phyloP scores from a whole-genome alignment of 2,797 vertebrate species.

The Rhinogobio ventralis region DNA sequence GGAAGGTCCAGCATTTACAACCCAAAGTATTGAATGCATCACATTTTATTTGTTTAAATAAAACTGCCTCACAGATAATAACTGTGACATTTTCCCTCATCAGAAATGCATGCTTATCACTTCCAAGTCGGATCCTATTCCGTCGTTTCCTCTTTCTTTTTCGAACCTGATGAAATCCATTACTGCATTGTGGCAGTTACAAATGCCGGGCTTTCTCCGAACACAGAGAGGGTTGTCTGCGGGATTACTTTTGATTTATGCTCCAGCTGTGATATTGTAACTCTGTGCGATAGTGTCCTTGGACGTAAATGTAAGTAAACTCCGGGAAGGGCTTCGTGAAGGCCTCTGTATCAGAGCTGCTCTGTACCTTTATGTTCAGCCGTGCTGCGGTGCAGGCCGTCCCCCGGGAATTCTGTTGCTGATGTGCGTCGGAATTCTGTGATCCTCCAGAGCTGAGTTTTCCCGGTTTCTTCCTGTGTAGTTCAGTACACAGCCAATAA shows the following conservation, averaged over 20 bases:
- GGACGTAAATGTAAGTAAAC: constrained; percentile 63
- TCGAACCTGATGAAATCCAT: constrained; percentile 61
- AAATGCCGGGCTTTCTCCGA: constrained; percentile 61
- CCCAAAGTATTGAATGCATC: constrained; percentile 48
- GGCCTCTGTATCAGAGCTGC: constrained; percentile 41
- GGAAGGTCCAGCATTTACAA: constrained; percentile 50
- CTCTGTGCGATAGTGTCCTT: constrained; percentile 72
- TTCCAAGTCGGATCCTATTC: constrained; percentile 50
- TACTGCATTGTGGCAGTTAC: constrained; percentile 62
- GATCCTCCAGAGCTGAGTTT: constrained; percentile 37
- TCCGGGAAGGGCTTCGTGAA: constrained; percentile 39
- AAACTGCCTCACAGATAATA: constrained; percentile 53
- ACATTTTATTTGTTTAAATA: constrained; percentile 58
- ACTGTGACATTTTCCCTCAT: constrained; percentile 52
- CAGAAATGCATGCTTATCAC: constrained; percentile 51
- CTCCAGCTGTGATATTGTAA: constrained; percentile 74
- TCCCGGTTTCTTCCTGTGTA: constrained; percentile 25
- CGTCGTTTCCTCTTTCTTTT: constrained; percentile 51
- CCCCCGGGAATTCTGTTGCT: constrained; percentile 45
- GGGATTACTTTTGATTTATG: constrained; percentile 74
- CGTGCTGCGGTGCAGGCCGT: constrained; percentile 14
- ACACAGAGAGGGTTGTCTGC: constrained; percentile 60
- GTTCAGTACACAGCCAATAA: constrained; percentile 31
- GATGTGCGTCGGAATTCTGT: constrained; percentile 51
- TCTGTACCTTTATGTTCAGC: constrained; percentile 49